phyloP scores from a whole-genome alignment of 2,888 invertebrate genomes.

The Gryllus longicercus region DNA sequence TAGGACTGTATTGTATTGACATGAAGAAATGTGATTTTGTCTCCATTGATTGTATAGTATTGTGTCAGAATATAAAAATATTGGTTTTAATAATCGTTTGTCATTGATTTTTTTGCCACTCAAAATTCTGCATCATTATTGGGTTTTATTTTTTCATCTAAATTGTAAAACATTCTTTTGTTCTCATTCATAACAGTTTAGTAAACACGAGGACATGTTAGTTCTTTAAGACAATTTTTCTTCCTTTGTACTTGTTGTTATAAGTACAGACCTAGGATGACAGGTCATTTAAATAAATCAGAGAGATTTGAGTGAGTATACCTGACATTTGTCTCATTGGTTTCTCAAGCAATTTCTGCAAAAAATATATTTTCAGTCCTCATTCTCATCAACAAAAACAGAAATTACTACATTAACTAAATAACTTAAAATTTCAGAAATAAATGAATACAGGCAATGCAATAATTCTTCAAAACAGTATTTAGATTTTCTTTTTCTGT shows the following conservation, averaged over 20 bases:
- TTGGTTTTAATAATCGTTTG: background rate
- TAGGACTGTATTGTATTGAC: background rate
- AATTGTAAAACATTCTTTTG: too few species aligned
- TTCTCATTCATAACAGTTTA: background rate
- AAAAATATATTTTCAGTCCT: too few species aligned
- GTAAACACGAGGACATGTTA: background rate
- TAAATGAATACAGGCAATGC: too few species aligned
- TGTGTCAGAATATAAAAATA: slow-evolving; percentile 1
- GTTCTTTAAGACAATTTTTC: background rate
- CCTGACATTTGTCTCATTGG: background rate
- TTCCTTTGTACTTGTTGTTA: slow-evolving; percentile 20
- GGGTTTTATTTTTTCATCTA: background rate
- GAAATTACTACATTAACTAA: too few species aligned
- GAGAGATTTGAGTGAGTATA: slow-evolving; percentile 21
- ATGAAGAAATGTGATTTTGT: background rate
- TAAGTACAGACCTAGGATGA: slow-evolving; percentile 12
- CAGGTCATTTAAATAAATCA: slow-evolving; percentile 23
- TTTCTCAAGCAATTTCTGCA: too few species aligned
- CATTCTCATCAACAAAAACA: too few species aligned
- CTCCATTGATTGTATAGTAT: background rate
- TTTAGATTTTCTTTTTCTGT: slow-evolving; percentile 30
- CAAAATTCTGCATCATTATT: background rate
- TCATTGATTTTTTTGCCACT: background rate
- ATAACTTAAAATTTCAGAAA: too few species aligned
- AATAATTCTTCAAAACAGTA: too few species aligned